Base-by-base conservation (phyloP, 1,140 invertebrate species). In the Drosophila nasuta region DNA sequence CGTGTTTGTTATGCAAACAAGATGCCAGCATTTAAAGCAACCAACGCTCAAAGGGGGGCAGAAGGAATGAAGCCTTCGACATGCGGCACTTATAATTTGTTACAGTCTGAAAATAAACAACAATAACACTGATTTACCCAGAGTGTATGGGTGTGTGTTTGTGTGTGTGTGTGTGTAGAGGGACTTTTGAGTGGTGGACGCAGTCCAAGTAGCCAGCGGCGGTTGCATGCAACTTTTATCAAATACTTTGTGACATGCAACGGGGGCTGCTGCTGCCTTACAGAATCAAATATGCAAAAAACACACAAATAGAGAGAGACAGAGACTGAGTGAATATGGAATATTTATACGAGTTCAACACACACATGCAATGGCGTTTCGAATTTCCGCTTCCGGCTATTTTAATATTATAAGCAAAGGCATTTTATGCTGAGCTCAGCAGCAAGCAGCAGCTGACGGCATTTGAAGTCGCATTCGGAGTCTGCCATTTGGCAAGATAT, bases 331-430 rank as follows among this genome's bases (percentile, higher is more conserved):
- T n/a, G 56, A 43, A 10, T 56, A 56, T 17, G 35, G 15, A 46
- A 28, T 59, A 59, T 59, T 13, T 59, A 59, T 59, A 45, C 38
- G 41, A 45, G 57, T 13, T 15, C 46, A 41, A 56, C 41, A 57
- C 58, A 68, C 66, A 68, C 66, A 43, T 77, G 83, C 83, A 82
- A 71, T 80, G 73, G 83, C 83, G 83, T 80, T 83, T 87, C 75
- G 83, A 82, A 87, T 87, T 87, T 87, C 83, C 83, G 83, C 85
- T 87, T 87, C 83, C 83, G 83, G 83, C 70, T 75, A 88, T 87
- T 87, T 87, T 88, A 87, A 83, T 87, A 87, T 87, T 88, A 88
- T 77, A 79, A 87, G 83, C 82, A 75, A 87, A 74, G 83, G 82
- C 82, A 87, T 87, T 86, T 87, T 88, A 52, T 87, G 82, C 83